Evolutionary conservation across 2,888 invertebrate genomes (phyloP), one percentile per base, ranked within the genome.

Genomic region (Drosophila quasianomalipes): DNA sequence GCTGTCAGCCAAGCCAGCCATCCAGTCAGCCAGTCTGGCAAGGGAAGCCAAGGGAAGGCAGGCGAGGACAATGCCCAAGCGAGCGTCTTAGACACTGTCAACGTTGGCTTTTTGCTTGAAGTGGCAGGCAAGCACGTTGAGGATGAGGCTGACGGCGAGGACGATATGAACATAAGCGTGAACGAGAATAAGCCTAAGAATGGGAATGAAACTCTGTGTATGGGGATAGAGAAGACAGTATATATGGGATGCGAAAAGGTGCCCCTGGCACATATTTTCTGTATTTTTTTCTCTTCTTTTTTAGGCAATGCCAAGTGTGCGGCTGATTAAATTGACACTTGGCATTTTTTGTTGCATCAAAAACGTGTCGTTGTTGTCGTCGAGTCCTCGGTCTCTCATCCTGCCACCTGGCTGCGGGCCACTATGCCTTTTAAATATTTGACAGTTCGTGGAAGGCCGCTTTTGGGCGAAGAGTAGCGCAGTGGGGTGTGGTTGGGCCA

Each of bases 41-140:
- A 64, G 66, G 55, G 63, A 66, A 60, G 52, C 57, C 7, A 9
- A 47, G 59, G 62, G 69, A 63, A 52, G 59, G 58, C 72, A 66
- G 81, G 82, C 91, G 89, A 89, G 91, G 91, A 86, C 91, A 89
- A 89, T 87, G 85, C 82, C 79, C 79, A 90, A 90, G 78, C 83
- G 76, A 81, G 69, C 76, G 89, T 77, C 89, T 89, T 89, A 86
- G 90, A 91, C 87, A 89, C 85, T 86, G 89, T 86, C 85, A 90
- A 87, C 91, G 91, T 89, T 86, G 89, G 81, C 91, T 86, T 89
- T 89, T 86, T 90, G 76, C 85, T 81, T 90, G 84, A 89, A 89
- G 85, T 90, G 87, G 69, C 89, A 67, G 55, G 53, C 63, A 51
- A 70, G 69, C 60, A 74, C 66, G 65, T 67, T 61, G 63, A 76